These are phyloP conservation scores for Cepaea hortensis DNA, from an alignment of 2,888 invertebrate genomes.

Conservation along the genomic window DNA sequence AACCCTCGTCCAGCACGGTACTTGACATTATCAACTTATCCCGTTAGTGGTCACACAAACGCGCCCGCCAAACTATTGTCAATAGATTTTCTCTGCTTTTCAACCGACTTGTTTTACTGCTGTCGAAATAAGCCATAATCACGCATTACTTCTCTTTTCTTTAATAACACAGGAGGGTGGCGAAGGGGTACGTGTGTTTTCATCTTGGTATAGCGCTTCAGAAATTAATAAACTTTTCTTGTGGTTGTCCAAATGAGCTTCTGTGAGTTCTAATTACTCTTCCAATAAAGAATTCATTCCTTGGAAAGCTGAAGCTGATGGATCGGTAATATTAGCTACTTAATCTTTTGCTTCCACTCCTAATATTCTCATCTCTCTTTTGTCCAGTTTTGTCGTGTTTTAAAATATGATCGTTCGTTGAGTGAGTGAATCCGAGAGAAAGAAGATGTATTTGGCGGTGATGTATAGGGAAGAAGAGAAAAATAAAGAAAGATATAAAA, in stretches of 20 bases:
- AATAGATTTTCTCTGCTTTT: too few species aligned
- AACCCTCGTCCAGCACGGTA: too few species aligned
- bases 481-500: too few species aligned
- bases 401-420: too few species aligned
- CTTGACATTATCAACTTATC: too few species aligned
- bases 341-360: neutral
- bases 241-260: slow-evolving; percentile 8
- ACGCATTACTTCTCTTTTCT: neutral
- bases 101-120: too few species aligned
- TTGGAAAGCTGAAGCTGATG: neutral
- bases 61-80: too few species aligned
- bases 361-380: neutral
- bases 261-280: slow-evolving; percentile 9
- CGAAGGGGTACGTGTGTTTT: neutral
- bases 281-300: neutral
- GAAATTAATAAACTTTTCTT: slow-evolving; percentile 1
- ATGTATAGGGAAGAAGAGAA: too few species aligned
- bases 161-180: neutral
- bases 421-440: too few species aligned
- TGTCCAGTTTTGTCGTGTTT: neutral
- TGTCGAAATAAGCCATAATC: too few species aligned
- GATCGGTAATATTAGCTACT: neutral
- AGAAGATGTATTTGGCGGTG: too few species aligned
- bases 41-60: too few species aligned
- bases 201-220: neutral